phyloP scores from a whole-genome alignment of 2,113 vertebrate species.

The Rattus rattus region DNA sequence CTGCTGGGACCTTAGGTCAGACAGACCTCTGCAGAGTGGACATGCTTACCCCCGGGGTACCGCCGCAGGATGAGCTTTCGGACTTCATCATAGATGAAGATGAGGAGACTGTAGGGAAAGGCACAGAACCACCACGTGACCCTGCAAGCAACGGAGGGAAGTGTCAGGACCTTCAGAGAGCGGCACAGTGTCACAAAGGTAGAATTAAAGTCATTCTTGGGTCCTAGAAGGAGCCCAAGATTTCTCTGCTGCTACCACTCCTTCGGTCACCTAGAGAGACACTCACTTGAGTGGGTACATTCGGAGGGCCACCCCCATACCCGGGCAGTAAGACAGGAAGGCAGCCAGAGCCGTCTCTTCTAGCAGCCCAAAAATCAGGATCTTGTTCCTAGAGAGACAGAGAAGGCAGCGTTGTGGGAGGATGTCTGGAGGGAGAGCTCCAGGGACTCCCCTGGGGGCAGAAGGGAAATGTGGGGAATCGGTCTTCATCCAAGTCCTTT shows the following conservation, averaged over 20 bases:
- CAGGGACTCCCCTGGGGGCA: not conserved
- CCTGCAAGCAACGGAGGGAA: constrained; percentile 72
- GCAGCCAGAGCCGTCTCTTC: constrained; percentile 88
- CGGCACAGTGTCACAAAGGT: too few relatives aligned
- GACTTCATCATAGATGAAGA: constrained; percentile 91
- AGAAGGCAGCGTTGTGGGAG: not conserved
- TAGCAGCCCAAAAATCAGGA: constrained; percentile 88
- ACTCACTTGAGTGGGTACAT: constrained; percentile 90
- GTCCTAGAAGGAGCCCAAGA: not conserved
- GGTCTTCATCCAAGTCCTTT: not conserved
- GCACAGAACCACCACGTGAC: constrained; percentile 93
- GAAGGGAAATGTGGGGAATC: not conserved
- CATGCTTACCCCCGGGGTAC: constrained; percentile 88
- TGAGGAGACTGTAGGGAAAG: constrained; percentile 91
- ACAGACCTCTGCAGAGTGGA: not conserved
- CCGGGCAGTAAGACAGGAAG: constrained; percentile 88
- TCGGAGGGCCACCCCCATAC: constrained; percentile 87
- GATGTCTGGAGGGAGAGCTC: not conserved
- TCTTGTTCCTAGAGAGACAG: constrained; percentile 85
- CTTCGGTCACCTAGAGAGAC: not conserved
- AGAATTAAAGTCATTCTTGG: not conserved
- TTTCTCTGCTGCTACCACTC: not conserved
- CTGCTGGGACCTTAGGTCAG: not conserved
- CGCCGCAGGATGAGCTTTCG: constrained; percentile 89
- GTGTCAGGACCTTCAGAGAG: not conserved